Evolutionary conservation across 64 coral and sea anemone genomes (phyloP), one percentile per base, ranked within the genome.

Genomic region (Montipora cactus): DNA sequence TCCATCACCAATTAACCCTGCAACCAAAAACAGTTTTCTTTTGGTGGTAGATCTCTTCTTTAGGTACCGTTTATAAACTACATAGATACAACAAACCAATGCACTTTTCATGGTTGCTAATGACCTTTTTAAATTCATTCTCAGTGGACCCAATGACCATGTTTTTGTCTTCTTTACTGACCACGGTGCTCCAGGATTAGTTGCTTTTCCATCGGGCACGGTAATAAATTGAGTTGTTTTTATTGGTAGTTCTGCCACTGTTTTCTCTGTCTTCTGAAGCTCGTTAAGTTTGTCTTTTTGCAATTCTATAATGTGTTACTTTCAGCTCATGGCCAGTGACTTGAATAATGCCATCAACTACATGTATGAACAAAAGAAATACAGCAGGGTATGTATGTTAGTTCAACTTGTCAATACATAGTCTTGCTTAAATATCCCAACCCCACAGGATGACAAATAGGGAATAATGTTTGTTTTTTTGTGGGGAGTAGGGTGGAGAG

Each of bases 91-190:
- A 55, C 52, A 7, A 55, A 55, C 5, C 10, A 10, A 7, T 55
- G 52, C 37, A 57, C 11, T 7, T 57, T 64, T 64, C 61, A 64
- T 64, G 10, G 13, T 15, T 64, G 61, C 15, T 80, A 11, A 80
- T 80, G 18, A 20, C 20, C 7, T 80, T 7, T 57, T 83, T 64
- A 22, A 6, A 67, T 87, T 87, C 3, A 14, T 49, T 80, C 67
- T 46, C 61, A 98, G 97, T 89, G 97, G 97, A 44, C 97, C 97
- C 11, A 90, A 96, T 94, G 97, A 98, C 67, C 59, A 89, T 83
- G 83, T 98, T 19, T 98, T 98, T 92, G 94, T 98, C 52, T 94
- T 89, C 75, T 98, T 98, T 67, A 83, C 95, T 77, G 97, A 98
- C 75, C 97, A 98, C 93, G 97, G 97, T 68, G 97, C 97, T 11